Percentiles rank a stretch among this genome's conserved stretches.
phyloP scores from a whole-genome alignment of 2,113 vertebrate species.

The Microtus ochrogaster region DNA sequence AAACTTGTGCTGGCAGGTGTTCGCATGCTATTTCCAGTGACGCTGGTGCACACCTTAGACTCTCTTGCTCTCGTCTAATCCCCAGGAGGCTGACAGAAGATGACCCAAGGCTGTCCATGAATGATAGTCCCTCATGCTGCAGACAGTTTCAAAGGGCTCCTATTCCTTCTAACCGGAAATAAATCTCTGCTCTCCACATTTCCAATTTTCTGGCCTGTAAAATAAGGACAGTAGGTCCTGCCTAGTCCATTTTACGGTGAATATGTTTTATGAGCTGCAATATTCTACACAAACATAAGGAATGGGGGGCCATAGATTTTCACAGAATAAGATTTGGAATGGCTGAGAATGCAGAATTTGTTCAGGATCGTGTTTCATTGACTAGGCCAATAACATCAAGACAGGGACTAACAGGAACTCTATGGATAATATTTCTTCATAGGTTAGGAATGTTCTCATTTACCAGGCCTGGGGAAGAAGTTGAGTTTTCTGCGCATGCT shows the following conservation, averaged over 20 bases:
- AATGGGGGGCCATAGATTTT: not conserved
- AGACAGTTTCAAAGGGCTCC: not conserved
- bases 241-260: not conserved
- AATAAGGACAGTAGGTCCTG: not conserved
- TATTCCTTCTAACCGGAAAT: not conserved
- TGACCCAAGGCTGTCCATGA: not conserved
- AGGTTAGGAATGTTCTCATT: not conserved
- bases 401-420: not conserved
- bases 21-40: conserved; percentile 7
- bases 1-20: not conserved
- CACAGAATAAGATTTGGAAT: not conserved
- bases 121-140: not conserved
- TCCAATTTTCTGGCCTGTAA: conserved; percentile 18
- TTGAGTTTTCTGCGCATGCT: not conserved
- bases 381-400: not conserved
- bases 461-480: not conserved
- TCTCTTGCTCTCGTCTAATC: not conserved
- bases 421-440: not conserved
- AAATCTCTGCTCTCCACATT: not conserved
- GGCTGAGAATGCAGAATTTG: not conserved
- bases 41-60: not conserved
- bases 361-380: conserved; percentile 2
- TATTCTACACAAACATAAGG: not conserved
- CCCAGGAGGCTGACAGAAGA: not conserved
- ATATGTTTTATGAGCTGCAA: not conserved